Percentiles rank a stretch among this genome's conserved stretches.
phyloP scores from a whole-genome alignment of 2,113 vertebrate genomes.

The Sphyrna mokarran region DNA sequence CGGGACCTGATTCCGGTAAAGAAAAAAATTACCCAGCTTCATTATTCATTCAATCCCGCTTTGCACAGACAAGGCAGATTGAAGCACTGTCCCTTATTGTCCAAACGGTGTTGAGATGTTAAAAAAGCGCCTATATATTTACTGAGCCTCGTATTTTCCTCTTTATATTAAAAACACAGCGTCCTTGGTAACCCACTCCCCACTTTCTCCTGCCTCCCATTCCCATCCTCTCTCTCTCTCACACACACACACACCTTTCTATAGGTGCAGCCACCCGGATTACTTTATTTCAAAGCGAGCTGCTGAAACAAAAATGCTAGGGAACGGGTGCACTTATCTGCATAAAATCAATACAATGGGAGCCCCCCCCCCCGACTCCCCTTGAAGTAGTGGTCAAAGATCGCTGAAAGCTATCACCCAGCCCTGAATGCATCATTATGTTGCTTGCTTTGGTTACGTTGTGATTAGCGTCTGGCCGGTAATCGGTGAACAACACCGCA shows the following conservation, averaged over 20 bases:
- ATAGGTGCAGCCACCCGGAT: background rate
- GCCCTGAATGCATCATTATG: background rate
- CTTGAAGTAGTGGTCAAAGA: background rate
- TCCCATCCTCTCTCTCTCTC: background rate
- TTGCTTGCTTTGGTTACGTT: background rate
- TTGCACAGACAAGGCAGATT: background rate
- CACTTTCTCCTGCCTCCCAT: background rate
- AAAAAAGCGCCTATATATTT: background rate
- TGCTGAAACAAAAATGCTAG: background rate
- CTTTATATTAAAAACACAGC: background rate
- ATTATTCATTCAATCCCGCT: background rate
- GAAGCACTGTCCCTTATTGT: background rate
- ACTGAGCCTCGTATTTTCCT: background rate
- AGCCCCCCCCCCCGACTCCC: too few relatives aligned
- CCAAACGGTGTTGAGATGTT: background rate
- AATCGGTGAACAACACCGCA: conserved; percentile 21
- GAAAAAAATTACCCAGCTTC: too few relatives aligned
- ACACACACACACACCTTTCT: background rate
- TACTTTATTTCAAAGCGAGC: background rate
- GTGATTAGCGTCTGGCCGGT: background rate
- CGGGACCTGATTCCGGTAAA: background rate
- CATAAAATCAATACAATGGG: background rate
- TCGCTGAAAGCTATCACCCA: background rate
- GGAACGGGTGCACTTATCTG: background rate
- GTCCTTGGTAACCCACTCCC: background rate